A percentile compares a stretch with the other conserved stretches of the same genome.
These are phyloP conservation scores for Atopsyche davidsoni DNA, from an alignment of 1,140 invertebrate species.

Conservation along the genomic window DNA sequence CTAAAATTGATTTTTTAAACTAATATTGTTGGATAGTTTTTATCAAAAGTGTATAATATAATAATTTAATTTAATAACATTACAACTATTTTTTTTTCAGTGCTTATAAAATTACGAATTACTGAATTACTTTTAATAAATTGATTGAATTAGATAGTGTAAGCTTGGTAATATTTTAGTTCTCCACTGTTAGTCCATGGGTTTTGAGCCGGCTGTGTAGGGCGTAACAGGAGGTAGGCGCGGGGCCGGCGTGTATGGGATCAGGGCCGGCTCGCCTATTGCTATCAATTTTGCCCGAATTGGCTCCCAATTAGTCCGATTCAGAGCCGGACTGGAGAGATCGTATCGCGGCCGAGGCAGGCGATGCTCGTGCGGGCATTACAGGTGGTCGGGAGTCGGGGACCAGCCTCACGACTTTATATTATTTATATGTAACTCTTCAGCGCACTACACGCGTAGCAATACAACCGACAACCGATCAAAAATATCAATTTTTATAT, in stretches of 20 bases:
- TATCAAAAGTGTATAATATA: neutral
- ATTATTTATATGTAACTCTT: no score
- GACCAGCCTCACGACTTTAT: no score
- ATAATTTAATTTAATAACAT: neutral
- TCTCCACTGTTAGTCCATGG: neutral
- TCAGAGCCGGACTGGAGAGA: conserved; percentile 21
- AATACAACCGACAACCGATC: no score
- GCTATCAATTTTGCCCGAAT: conserved; percentile 25
- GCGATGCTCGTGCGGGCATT: neutral
- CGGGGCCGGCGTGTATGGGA: neutral
- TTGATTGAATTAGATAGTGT: no score
- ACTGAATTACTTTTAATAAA: no score
- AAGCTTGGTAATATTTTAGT: neutral
- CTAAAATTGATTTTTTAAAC: no score
- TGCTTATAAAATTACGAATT: no score
- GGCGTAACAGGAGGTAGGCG: neutral
- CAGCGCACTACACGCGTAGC: no score
- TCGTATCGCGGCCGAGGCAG: conserved; percentile 7
- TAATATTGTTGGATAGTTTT: no score
- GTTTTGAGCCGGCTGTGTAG: neutral
- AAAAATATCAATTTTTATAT: no score
- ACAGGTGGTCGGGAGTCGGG: conserved; percentile 1
- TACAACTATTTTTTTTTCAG: no score
- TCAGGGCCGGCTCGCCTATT: neutral
- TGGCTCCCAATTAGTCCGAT: conserved; percentile 27